phyloP scores from a whole-genome alignment of 2,113 vertebrate genomes.

The Hippocampus mohnikei region DNA sequence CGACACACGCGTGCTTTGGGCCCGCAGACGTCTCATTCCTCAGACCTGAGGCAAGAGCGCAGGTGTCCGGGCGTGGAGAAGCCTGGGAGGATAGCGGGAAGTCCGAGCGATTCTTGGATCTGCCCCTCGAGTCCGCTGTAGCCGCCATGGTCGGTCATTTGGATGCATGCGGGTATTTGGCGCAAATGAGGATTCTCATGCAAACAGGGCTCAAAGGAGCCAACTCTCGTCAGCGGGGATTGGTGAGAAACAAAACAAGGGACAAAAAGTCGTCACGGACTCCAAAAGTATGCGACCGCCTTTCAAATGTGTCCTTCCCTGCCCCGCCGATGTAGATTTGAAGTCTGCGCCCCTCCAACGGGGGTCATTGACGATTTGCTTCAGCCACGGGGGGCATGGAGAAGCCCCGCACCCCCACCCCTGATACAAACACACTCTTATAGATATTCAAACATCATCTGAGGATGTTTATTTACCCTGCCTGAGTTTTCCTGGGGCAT shows the following conservation, averaged over 20 bases:
- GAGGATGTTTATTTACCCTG: conserved; percentile 62
- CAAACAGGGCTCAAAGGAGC: conserved; percentile 35
- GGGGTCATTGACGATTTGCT: conserved; percentile 6
- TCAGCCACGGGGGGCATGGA: background rate
- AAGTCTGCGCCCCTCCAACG: background rate
- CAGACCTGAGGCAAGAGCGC: conserved; percentile 58
- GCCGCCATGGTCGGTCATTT: conserved; percentile 26
- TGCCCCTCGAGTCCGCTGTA: conserved; percentile 7
- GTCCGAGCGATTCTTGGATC: conserved; percentile 43
- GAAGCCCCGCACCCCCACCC: conserved; percentile 4
- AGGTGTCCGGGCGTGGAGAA: conserved; percentile 61
- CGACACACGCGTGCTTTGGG: conserved; percentile 46
- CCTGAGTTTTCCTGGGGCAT: conserved; percentile 37
- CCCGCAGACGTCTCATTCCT: conserved; percentile 54
- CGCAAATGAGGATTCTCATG: conserved; percentile 54
- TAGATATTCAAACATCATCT: conserved; percentile 66
- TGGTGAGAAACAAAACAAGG: conserved; percentile 24
- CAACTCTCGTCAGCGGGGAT: background rate
- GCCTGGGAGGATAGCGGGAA: conserved; percentile 42
- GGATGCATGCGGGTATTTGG: conserved; percentile 7
- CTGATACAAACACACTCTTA: conserved; percentile 50
- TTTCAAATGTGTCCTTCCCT: background rate
- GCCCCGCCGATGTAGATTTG: conserved; percentile 10
- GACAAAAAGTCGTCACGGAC: conserved; percentile 13
- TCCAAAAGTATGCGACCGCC: background rate